Conservation (phyloP, 2,888 invertebrate genomes). For the Odontothrips loti region DNA sequence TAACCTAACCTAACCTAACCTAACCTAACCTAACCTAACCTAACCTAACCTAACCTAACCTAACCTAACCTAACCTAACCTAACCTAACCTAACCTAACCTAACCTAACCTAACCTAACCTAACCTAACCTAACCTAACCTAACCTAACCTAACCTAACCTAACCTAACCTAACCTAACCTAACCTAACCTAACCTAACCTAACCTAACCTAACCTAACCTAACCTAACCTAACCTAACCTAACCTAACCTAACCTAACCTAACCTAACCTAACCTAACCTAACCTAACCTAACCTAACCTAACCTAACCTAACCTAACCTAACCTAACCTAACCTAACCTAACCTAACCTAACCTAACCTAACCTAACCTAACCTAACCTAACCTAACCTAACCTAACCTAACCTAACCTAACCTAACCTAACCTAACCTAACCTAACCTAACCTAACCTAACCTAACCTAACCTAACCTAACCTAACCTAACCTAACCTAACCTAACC, state of each 20-base stretch:
- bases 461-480: no score
- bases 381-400: no score
- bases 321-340: neutral
- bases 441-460: no score
- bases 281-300: neutral
- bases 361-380: no score
- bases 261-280: constrained; percentile 2
- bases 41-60: no score
- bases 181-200: constrained; percentile 6
- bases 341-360: neutral
- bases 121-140: neutral
- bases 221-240: constrained; percentile 6
- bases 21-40: no score
- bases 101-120: neutral
- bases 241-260: constrained; percentile 6
- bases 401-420: no score
- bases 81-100: no score
- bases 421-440: no score
- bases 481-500: no score
- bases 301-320: neutral
- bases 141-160: constrained; percentile 6
- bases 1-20: no score
- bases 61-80: no score
- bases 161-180: constrained; percentile 11
- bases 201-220: constrained; percentile 2